These are phyloP conservation scores for Helicoverpa assulta DNA, from an alignment of 2,888 invertebrate species.

Conservation along the genomic window DNA sequence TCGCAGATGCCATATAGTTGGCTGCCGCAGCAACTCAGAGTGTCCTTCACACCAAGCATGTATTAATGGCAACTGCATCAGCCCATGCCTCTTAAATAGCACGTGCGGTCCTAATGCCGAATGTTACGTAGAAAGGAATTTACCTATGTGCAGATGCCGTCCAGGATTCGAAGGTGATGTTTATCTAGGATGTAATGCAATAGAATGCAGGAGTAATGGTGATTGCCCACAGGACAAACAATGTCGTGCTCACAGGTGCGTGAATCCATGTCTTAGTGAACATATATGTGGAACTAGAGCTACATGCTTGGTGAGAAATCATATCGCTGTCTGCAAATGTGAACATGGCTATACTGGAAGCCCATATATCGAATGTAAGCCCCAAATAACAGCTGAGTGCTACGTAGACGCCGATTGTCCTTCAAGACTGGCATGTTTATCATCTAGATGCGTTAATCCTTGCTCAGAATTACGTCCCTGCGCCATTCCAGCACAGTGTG, in stretches of 20 bases:
- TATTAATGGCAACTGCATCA: slow-evolving; percentile 95
- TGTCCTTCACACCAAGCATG: slow-evolving; percentile 96
- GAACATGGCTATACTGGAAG: slow-evolving; percentile 94
- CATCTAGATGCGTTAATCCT: slow-evolving; percentile 95
- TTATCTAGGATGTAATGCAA: slow-evolving; percentile 93
- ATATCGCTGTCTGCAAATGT: slow-evolving; percentile 96
- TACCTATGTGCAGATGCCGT: slow-evolving; percentile 94
- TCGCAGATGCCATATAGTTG: slow-evolving; percentile 94
- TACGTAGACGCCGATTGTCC: slow-evolving; percentile 95
- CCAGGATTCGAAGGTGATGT: slow-evolving; percentile 95
- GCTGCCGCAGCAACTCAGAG: slow-evolving; percentile 95
- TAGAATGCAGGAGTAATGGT: slow-evolving; percentile 96
- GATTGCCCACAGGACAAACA: slow-evolving; percentile 96
- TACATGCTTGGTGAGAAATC: slow-evolving; percentile 95
- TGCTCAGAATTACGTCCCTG: slow-evolving; percentile 95
- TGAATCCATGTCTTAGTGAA: slow-evolving; percentile 94
- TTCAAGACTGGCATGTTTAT: slow-evolving; percentile 94
- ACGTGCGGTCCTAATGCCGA: slow-evolving; percentile 96
- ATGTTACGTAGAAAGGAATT: slow-evolving; percentile 93
- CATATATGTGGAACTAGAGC: slow-evolving; percentile 94
- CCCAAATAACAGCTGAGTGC: slow-evolving; percentile 94
- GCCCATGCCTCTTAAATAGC: slow-evolving; percentile 95
- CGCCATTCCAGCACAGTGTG: slow-evolving; percentile 94
- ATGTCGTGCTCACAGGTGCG: slow-evolving; percentile 96
- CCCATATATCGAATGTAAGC: slow-evolving; percentile 94